Base-by-base conservation (phyloP, 2,888 invertebrate species). In the Neoitamus cyanurus region DNA sequence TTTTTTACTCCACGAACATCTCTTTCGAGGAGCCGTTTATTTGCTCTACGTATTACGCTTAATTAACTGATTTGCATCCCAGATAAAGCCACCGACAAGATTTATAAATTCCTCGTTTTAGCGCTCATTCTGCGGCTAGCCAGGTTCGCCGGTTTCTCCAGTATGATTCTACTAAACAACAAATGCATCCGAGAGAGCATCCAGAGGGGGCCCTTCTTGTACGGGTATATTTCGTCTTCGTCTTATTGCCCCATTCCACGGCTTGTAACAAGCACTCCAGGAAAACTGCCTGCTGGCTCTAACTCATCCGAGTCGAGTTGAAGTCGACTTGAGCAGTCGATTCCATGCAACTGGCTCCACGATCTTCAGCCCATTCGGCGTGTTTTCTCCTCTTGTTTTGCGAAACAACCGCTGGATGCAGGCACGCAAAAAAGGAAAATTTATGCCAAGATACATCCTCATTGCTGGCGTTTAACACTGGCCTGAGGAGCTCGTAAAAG, bases 21-120 rank as follows among this genome's bases (percentile, higher is more conserved):
- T 46, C 36, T 34, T 84, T 34, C 48, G 48, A 30, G 31, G 30
- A 78, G 78, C 42, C 48, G 78, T 84, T 73, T 84, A 84, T 84
- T 84, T 84, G 73, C 72, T 20, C 73, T 73, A 84, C 82, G 83
- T 85, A 85, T 85, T 85, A 85, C 85, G 85, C 83, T 83, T 86
- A 86, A 86, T 86, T 86, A 86, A 86, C 86, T 85, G 84, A 86
- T 86, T 86, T 84, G 86, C 86, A 86, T 86, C 83, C 48, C 72
- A 80, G 84, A 86, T 86, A 85, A 86, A 83, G 34, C 83, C 42
- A 42, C 36, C 46, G 77, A 85, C 85, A 85, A 83, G 85, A 83
- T 77, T 83, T 85, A 83, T 85, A 85, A 83, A 85, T 85, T 85
- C 85, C 34, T 85, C 72, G 34, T 25, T 69, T 68, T 75, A 58